Evolutionary conservation across 2,888 invertebrate species (phyloP).

Genomic region (Tethea ocularis): DNA sequence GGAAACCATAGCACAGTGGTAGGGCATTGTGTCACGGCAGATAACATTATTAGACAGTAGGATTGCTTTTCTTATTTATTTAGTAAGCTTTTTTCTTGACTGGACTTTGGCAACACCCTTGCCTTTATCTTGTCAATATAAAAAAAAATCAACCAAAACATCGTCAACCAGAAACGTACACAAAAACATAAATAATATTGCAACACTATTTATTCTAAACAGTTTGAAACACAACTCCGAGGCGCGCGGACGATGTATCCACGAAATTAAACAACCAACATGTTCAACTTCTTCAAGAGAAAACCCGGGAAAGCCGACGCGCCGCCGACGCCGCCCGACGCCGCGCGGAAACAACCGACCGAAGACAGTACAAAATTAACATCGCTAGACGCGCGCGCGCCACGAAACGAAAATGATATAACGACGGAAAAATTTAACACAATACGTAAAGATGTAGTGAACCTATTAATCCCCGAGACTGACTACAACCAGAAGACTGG

Average conservation of each 20-base stretch:
- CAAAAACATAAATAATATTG: conserved; percentile 11
- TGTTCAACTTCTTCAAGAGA: conserved; percentile 80
- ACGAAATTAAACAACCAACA: conserved; percentile 42
- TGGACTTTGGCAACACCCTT: not conserved
- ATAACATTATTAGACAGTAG: too few species aligned
- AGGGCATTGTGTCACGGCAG: too few species aligned
- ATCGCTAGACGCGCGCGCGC: conserved; percentile 64
- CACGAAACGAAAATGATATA: conserved; percentile 56
- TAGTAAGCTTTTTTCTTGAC: too few species aligned
- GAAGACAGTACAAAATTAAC: conserved; percentile 40
- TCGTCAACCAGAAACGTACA: conserved; percentile 9
- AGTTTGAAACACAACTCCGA: conserved; percentile 49
- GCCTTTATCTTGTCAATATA: not conserved
- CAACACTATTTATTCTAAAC: conserved; percentile 37
- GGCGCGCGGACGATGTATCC: conserved; percentile 57
- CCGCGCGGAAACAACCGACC: conserved; percentile 52
- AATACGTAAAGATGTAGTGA: conserved; percentile 76
- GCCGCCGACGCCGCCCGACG: conserved; percentile 46
- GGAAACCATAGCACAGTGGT: too few species aligned
- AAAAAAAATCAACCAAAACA: conserved; percentile 12
- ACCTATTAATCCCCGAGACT: conserved; percentile 69
- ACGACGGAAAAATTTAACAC: conserved; percentile 51
- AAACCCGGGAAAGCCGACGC: conserved; percentile 72
- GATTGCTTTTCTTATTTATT: too few species aligned
- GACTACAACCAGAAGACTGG: conserved; percentile 71